These are phyloP conservation scores for Heteromormyrus szaboi DNA, from an alignment of 2,797 vertebrate genomes.

Conservation along the genomic window DNA sequence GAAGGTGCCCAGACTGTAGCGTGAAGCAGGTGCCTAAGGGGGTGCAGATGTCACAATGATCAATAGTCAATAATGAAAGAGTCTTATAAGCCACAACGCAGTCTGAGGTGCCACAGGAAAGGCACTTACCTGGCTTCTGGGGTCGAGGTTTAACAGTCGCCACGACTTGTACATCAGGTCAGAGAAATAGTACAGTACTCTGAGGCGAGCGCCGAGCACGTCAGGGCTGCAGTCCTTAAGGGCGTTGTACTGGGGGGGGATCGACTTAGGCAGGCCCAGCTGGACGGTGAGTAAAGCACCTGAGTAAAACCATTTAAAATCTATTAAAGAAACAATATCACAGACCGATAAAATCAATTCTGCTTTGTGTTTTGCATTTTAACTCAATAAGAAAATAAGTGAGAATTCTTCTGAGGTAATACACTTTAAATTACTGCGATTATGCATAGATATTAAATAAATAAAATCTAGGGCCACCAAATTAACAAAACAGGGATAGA, in stretches of 20 bases:
- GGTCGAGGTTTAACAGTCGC: constrained; percentile 67
- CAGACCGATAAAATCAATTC: background rate
- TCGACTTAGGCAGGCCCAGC: constrained; percentile 60
- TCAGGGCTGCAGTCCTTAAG: constrained; percentile 65
- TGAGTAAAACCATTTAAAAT: constrained; percentile 23
- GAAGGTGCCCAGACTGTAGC: constrained; percentile 64
- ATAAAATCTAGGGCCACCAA: background rate
- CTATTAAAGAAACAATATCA: background rate
- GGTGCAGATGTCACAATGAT: background rate
- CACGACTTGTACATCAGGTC: constrained; percentile 78
- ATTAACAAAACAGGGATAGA: background rate
- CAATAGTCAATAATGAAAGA: background rate
- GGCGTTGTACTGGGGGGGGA: constrained; percentile 70
- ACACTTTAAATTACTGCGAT: background rate
- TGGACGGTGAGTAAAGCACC: constrained; percentile 55
- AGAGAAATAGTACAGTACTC: constrained; percentile 71
- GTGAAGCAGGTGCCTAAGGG: constrained; percentile 57
- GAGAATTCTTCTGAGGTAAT: background rate
- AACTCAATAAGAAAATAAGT: background rate
- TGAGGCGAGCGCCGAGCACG: constrained; percentile 60
- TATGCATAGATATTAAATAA: background rate
- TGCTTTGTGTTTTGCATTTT: background rate
- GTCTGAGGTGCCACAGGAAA: background rate
- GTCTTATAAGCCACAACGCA: too few relatives aligned
- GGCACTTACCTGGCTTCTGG: constrained; percentile 54